Percentiles rank a stretch among this genome's conserved stretches.
phyloP scores from a whole-genome alignment of 1,140 invertebrate species.

The Brachionus calyciflorus region DNA sequence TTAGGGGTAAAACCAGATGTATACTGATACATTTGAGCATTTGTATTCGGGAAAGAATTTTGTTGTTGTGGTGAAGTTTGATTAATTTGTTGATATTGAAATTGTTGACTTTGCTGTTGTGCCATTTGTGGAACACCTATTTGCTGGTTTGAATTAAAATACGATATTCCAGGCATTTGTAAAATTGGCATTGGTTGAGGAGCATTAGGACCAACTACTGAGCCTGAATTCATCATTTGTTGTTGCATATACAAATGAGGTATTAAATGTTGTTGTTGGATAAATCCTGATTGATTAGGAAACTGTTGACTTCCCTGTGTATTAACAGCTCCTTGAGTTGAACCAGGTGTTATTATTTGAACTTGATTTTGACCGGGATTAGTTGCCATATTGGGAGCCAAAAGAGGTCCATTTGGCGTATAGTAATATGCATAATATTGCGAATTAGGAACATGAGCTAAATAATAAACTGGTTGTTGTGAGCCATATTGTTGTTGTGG shows the following conservation, averaged over 20 bases:
- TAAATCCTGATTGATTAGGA: not conserved
- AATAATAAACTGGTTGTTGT: slow-evolving; percentile 30
- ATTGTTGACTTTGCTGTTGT: not conserved
- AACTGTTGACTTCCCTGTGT: not conserved
- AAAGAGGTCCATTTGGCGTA: not conserved
- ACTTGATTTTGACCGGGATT: not conserved
- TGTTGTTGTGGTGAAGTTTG: slow-evolving; percentile 11
- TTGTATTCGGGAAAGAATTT: not conserved
- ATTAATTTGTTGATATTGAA: not conserved
- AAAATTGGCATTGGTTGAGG: slow-evolving; percentile 6
- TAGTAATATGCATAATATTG: slow-evolving; percentile 32
- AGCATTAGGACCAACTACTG: not conserved
- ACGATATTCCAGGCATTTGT: not conserved
- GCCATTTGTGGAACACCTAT: not conserved
- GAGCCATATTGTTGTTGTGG: not conserved
- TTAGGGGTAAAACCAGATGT: slow-evolving; percentile 5
- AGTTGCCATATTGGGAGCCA: not conserved
- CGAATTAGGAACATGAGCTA: slow-evolving; percentile 1
- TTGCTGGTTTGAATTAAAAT: not conserved
- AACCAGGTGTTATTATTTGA: not conserved
- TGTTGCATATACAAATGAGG: slow-evolving; percentile 20
- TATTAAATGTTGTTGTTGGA: slow-evolving; percentile 7
- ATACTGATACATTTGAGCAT: not conserved
- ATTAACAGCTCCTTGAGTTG: not conserved
- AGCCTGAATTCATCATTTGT: not conserved